Evolutionary conservation across 2,797 vertebrate genomes (phyloP).

Genomic region (Pseudochirops cupreus): DNA sequence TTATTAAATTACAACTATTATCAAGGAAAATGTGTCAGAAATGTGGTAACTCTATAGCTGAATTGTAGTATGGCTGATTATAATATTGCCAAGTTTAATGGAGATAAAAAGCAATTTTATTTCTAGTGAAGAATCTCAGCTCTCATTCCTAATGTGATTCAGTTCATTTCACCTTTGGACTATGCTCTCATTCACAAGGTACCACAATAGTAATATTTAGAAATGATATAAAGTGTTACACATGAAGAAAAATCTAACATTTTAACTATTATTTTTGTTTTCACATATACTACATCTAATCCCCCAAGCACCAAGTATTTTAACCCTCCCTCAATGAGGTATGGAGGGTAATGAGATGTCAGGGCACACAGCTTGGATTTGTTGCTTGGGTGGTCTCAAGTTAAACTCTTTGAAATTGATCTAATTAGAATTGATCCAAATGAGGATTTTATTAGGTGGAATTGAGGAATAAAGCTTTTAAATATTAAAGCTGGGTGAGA

Average conservation of each 20-base stretch:
- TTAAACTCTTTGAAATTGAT: conserved; percentile 65
- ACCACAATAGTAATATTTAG: conserved; percentile 56
- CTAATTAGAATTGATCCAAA: conserved; percentile 53
- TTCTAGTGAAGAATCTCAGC: conserved; percentile 39
- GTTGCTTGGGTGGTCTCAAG: conserved; percentile 59
- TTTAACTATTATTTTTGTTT: conserved; percentile 37
- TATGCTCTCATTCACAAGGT: conserved; percentile 36
- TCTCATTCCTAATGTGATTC: conserved; percentile 4
- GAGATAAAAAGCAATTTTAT: conserved; percentile 46
- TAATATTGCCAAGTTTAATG: conserved; percentile 18
- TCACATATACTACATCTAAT: conserved; percentile 48
- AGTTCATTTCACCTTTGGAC: conserved; percentile 33
- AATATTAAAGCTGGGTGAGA: conserved; percentile 27
- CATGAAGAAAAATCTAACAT: conserved; percentile 54
- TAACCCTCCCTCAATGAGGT: background rate
- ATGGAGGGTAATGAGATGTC: conserved; percentile 68
- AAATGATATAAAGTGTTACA: conserved; percentile 43
- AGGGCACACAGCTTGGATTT: conserved; percentile 49
- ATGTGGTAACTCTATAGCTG: conserved; percentile 14
- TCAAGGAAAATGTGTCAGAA: conserved; percentile 52
- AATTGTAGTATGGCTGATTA: conserved; percentile 13
- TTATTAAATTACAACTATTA: conserved; percentile 26
- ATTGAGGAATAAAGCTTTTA: conserved; percentile 28
- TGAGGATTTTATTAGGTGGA: conserved; percentile 57
- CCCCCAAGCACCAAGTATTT: conserved; percentile 48